Percentiles rank a stretch among this genome's conserved stretches.
These are phyloP conservation scores for Callyntrura guangdongensis DNA, from an alignment of 2,888 invertebrate species.

Conservation along the genomic window DNA sequence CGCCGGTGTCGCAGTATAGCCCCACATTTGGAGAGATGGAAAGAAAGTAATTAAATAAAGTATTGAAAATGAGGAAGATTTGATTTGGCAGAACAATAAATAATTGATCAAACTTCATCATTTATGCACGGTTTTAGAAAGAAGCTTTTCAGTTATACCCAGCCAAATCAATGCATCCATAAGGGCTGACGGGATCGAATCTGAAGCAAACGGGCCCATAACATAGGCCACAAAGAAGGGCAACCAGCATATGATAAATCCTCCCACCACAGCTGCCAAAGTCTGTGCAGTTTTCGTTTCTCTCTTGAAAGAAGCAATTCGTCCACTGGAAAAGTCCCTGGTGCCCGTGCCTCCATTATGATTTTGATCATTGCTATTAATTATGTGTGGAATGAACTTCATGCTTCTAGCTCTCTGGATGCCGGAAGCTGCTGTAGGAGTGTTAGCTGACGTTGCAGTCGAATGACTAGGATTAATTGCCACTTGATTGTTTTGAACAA, in stretches of 20 bases:
- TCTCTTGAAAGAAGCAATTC: conserved; percentile 87
- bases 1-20: conserved; percentile 74
- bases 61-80: too few relatives aligned
- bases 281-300: conserved; percentile 96
- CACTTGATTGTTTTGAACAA: conserved; percentile 64
- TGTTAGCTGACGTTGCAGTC: neutral
- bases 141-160: conserved; percentile 86
- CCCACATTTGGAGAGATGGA: conserved; percentile 77
- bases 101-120: too few relatives aligned
- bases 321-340: conserved; percentile 83
- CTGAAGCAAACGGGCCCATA: conserved; percentile 91
- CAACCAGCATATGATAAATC: conserved; percentile 95
- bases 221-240: conserved; percentile 95
- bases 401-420: conserved; percentile 79
- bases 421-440: neutral
- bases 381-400: conserved; percentile 73
- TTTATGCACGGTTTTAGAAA: too few relatives aligned
- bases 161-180: conserved; percentile 94
- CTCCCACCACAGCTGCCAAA: conserved; percentile 94
- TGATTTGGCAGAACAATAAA: too few relatives aligned
- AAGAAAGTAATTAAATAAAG: conserved; percentile 19
- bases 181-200: conserved; percentile 86
- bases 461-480: conserved; percentile 56
- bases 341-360: conserved; percentile 79
- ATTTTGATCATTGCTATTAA: conserved; percentile 79